These are phyloP conservation scores for Notospermus geniculatus DNA, from an alignment of 1,140 invertebrate species.

Conservation along the genomic window DNA sequence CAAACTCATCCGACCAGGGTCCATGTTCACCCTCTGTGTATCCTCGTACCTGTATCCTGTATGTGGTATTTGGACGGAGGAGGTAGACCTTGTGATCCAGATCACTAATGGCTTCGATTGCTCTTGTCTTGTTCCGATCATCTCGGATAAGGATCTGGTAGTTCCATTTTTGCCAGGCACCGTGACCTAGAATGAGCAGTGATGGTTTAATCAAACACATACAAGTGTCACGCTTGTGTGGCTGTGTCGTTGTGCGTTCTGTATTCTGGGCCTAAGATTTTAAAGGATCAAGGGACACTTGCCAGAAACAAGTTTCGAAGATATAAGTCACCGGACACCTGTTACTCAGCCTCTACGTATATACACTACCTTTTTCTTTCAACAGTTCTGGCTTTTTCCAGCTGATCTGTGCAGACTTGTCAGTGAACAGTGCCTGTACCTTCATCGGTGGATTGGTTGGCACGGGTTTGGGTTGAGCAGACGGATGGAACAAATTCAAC, in stretches of 20 bases:
- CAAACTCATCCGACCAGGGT: conserved; percentile 68
- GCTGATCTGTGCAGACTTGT: conserved; percentile 65
- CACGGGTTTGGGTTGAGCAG: conserved; percentile 45
- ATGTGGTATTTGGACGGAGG: conserved; percentile 71
- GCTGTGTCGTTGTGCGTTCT: too few relatives aligned
- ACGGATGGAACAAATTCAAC: conserved; percentile 36
- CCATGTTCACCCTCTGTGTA: conserved; percentile 72
- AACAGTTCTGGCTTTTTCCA: conserved; percentile 76
- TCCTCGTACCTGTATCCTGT: conserved; percentile 74
- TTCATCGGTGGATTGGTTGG: conserved; percentile 74
- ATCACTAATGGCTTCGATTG: conserved; percentile 5
- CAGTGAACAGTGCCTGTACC: conserved; percentile 75
- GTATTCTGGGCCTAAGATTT: background rate
- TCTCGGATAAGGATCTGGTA: conserved; percentile 70
- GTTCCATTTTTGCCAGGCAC: conserved; percentile 80
- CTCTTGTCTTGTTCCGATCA: conserved; percentile 1
- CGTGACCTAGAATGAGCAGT: conserved; percentile 54
- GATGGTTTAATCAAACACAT: too few relatives aligned
- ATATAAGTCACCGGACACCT: too few relatives aligned
- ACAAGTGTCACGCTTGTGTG: too few relatives aligned
- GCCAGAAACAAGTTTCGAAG: too few relatives aligned
- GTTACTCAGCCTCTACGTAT: too few relatives aligned
- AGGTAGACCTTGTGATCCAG: conserved; percentile 63
- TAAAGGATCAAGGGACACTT: background rate
- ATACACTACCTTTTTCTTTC: conserved; percentile 68